Evolutionary conservation across 2,888 invertebrate species (phyloP).

Genomic region (Netelia fuscicornis): DNA sequence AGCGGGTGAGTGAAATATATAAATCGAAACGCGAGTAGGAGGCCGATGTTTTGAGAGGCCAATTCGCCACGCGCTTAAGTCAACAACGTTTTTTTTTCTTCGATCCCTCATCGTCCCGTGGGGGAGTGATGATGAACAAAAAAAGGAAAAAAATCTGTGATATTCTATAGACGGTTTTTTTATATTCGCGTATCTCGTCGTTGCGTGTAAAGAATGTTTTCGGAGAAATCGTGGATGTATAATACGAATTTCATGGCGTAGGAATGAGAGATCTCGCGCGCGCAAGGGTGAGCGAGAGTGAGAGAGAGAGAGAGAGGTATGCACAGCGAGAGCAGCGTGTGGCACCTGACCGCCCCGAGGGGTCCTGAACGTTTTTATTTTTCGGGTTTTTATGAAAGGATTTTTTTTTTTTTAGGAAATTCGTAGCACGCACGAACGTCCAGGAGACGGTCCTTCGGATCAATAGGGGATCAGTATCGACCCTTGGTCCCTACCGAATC

Average conservation of each 20-base stretch:
- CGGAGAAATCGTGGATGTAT: conserved; percentile 40
- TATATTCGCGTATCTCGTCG: conserved; percentile 37
- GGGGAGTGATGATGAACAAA: conserved; percentile 44
- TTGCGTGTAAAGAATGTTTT: conserved; percentile 53
- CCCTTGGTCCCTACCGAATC: conserved; percentile 61
- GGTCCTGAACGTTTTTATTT: conserved; percentile 62
- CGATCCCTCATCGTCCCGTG: not conserved
- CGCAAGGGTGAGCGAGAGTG: not conserved
- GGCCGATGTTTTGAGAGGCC: conserved; percentile 78
- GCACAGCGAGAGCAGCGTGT: conserved; percentile 67
- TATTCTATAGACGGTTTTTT: conserved; percentile 54
- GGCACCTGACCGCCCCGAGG: conserved; percentile 82
- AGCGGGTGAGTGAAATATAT: conserved; percentile 5
- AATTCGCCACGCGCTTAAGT: conserved; percentile 84
- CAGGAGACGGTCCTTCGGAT: conserved; percentile 77
- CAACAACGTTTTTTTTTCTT: conserved; percentile 77
- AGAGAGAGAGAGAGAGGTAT: conserved; percentile 66
- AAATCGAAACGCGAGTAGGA: conserved; percentile 49
- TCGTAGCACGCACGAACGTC: conserved; percentile 69
- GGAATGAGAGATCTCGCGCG: conserved; percentile 31
- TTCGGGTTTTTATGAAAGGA: conserved; percentile 73
- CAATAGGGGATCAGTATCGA: conserved; percentile 81
- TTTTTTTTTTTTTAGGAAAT: conserved; percentile 66
- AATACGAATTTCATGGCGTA: conserved; percentile 62
- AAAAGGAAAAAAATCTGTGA: conserved; percentile 45